Percentiles rank a stretch among this genome's conserved stretches.
Evolutionary conservation across 2,113 vertebrate genomes (phyloP).

Genomic region (Bothrops jararaca): DNA sequence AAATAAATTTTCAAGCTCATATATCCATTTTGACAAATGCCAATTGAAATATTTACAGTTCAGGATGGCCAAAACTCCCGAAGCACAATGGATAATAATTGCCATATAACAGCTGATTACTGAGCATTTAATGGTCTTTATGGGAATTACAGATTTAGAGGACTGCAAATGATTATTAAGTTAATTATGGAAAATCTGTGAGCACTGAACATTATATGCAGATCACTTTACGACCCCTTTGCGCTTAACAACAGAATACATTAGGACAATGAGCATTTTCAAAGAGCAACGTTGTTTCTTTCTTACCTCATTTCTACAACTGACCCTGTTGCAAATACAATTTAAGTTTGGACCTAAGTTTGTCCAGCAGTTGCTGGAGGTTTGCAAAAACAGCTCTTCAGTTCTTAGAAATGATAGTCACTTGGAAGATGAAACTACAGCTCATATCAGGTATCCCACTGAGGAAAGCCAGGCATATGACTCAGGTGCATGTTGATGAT

Average conservation of each 20-base stretch:
- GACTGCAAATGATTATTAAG: slow-evolving; percentile 11
- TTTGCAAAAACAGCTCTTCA: neutral
- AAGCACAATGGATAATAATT: slow-evolving; percentile 11
- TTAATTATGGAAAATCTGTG: slow-evolving; percentile 20
- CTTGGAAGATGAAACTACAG: neutral
- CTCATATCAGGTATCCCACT: neutral
- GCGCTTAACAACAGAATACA: neutral
- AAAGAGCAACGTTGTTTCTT: neutral
- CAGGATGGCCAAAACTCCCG: neutral
- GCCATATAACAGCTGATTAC: neutral
- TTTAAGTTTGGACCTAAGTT: neutral
- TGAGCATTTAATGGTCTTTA: slow-evolving; percentile 1
- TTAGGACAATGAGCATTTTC: neutral
- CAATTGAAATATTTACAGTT: slow-evolving; percentile 13
- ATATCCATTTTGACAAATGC: neutral
- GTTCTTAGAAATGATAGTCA: neutral
- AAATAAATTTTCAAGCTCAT: neutral
- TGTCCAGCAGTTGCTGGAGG: neutral
- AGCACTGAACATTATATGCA: slow-evolving; percentile 1
- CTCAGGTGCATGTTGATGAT: neutral
- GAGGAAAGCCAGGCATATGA: neutral
- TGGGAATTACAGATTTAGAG: slow-evolving; percentile 14
- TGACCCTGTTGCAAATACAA: neutral
- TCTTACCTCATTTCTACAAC: neutral
- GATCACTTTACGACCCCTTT: neutral